These are phyloP conservation scores for Geotrypetes seraphini DNA, from an alignment of 2,797 vertebrate genomes.

Conservation along the genomic window DNA sequence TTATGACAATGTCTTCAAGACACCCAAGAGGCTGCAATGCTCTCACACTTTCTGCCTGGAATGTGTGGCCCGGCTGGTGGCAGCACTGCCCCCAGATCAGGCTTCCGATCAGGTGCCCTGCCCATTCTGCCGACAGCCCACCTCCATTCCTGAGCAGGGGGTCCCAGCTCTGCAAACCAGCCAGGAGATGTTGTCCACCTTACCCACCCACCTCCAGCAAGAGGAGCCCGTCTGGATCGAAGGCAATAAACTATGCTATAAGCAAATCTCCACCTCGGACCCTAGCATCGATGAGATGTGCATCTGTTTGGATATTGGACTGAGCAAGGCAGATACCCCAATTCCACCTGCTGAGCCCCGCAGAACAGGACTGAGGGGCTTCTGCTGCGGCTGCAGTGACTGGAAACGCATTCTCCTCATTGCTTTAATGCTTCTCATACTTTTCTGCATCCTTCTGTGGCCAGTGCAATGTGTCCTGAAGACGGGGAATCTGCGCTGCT, in stretches of 20 bases:
- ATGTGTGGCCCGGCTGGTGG: constrained; percentile 81
- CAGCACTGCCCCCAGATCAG: constrained; percentile 42
- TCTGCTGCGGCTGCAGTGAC: constrained; percentile 48
- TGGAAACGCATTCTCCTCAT: constrained; percentile 78
- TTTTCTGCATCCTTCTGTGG: constrained; percentile 78
- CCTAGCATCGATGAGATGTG: constrained; percentile 34
- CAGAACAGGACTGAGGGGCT: constrained; percentile 12
- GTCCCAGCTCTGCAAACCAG: constrained; percentile 74
- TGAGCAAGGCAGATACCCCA: constrained; percentile 41
- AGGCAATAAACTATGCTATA: constrained; percentile 79
- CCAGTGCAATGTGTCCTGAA: constrained; percentile 79
- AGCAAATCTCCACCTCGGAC: constrained; percentile 11
- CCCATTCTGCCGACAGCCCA: constrained; percentile 81
- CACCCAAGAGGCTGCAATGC: constrained; percentile 81
- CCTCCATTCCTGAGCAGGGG: constrained; percentile 63
- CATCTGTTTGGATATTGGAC: constrained; percentile 77
- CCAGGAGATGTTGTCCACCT: constrained; percentile 67
- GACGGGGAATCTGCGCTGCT: constrained; percentile 73
- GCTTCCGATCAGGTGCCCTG: constrained; percentile 60
- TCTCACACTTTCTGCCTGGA: constrained; percentile 90
- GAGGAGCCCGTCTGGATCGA: constrained; percentile 83
- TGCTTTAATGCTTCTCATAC: constrained; percentile 54
- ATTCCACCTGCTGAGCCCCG: fast-evolving
- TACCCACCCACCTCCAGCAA: constrained; percentile 67
- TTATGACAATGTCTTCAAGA: constrained; percentile 93